phyloP scores from a whole-genome alignment of 2,888 invertebrate genomes.

The Caenorhabditis auriculariae region DNA sequence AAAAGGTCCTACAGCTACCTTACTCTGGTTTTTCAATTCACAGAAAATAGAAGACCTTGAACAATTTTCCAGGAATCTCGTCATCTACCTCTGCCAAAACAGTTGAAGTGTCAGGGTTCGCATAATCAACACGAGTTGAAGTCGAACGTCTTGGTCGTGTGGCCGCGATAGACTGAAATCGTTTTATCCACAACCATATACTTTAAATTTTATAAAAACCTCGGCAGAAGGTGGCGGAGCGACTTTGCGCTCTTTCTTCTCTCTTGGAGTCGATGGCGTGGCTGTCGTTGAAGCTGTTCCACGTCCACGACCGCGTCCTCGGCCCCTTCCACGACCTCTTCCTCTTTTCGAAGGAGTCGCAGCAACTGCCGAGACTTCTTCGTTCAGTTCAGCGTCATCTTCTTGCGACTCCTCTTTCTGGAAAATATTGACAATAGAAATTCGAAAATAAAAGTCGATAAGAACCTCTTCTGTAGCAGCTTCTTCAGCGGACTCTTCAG shows the following conservation, averaged over 20 bases:
- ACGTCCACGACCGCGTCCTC: constrained; percentile 42
- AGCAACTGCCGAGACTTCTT: constrained; percentile 10
- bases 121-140: constrained; percentile 54
- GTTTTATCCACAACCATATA: constrained; percentile 7
- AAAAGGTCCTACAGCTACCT: no score
- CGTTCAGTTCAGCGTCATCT: constrained; percentile 7
- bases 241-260: background rate
- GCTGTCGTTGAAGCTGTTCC: constrained; percentile 22
- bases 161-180: constrained; percentile 35
- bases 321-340: constrained; percentile 25
- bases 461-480: constrained; percentile 2
- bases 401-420: constrained; percentile 10
- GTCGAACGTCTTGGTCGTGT: constrained; percentile 59
- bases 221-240: no score
- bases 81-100: constrained; percentile 55
- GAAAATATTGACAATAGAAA: background rate
- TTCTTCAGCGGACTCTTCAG: background rate
- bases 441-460: background rate
- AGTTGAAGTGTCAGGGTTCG: constrained; percentile 58
- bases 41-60: constrained; percentile 23
- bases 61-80: constrained; percentile 58
- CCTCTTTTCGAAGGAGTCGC: constrained; percentile 15
- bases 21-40: no score
- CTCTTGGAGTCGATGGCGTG: constrained; percentile 16
- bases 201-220: no score